Conservation (phyloP, 2,113 vertebrate species). For the Psittacus erithacus region DNA sequence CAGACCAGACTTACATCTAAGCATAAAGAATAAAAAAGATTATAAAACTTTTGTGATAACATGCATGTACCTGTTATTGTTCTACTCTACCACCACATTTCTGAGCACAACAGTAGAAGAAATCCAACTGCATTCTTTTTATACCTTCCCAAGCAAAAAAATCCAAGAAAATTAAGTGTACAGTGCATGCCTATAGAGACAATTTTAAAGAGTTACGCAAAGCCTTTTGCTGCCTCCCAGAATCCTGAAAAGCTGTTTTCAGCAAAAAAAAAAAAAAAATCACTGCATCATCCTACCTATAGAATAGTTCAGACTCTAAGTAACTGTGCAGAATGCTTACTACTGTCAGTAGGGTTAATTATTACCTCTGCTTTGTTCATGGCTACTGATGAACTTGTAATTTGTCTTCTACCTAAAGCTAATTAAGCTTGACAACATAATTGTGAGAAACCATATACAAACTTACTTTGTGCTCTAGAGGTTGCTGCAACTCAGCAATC, state of each 20-base stretch:
- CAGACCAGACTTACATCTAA: not conserved
- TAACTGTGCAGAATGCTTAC: not conserved
- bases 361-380: not conserved
- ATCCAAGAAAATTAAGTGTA: not conserved
- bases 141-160: not conserved
- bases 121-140: not conserved
- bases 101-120: not conserved
- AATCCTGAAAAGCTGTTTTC: not conserved
- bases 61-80: not conserved
- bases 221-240: not conserved
- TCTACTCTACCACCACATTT: not conserved
- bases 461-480: not conserved
- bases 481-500: not conserved
- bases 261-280: not conserved
- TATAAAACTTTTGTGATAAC: not conserved
- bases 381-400: not conserved
- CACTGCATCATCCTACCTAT: fast-evolving
- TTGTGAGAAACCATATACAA: not conserved
- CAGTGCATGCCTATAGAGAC: not conserved
- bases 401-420: not conserved
- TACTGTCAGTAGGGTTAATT: not conserved
- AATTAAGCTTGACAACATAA: not conserved
- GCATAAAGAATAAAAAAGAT: not conserved
- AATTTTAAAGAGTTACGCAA: not conserved
- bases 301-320: not conserved